A percentile compares a stretch with the other conserved stretches of the same genome.
Evolutionary conservation across 2,888 invertebrate genomes (phyloP).

Genomic region (Leptopilina myrica): DNA sequence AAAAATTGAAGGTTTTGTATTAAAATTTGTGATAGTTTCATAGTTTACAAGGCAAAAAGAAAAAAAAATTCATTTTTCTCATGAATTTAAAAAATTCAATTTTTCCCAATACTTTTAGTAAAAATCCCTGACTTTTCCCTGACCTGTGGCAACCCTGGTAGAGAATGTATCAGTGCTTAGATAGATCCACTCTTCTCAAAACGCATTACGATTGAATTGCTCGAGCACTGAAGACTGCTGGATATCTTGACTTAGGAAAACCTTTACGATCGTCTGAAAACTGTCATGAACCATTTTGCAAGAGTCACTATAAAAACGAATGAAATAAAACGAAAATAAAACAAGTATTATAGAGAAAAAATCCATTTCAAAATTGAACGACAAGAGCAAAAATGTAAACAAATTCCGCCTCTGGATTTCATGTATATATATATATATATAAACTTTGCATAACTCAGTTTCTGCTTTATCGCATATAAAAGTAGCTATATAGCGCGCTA

Average conservation of each 20-base stretch:
- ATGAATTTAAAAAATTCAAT: too few relatives aligned
- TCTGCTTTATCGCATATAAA: neutral
- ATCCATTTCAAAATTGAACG: slow-evolving; percentile 1
- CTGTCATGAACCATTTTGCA: slow-evolving; percentile 23
- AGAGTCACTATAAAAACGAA: neutral
- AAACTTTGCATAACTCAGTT: neutral
- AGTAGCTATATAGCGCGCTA: neutral
- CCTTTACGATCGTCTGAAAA: slow-evolving; percentile 22
- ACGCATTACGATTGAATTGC: slow-evolving; percentile 6
- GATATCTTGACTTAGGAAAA: slow-evolving; percentile 16
- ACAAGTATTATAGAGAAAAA: neutral
- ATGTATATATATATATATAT: too few relatives aligned
- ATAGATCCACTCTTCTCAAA: slow-evolving; percentile 11
- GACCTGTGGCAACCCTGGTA: too few relatives aligned
- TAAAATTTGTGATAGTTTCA: too few relatives aligned
- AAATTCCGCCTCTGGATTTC: neutral
- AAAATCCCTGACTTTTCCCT: too few relatives aligned
- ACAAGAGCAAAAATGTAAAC: slow-evolving; percentile 1
- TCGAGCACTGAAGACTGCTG: neutral
- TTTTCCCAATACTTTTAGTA: too few relatives aligned
- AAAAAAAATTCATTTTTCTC: too few relatives aligned
- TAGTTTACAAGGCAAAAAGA: too few relatives aligned
- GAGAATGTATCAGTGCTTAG: neutral
- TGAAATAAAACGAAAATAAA: neutral
- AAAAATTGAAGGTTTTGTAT: too few relatives aligned